Percentiles rank a stretch among this genome's conserved stretches.
Evolutionary conservation across 2,113 vertebrate species (phyloP).

Genomic region (Machaerirhynchus nigripectus): DNA sequence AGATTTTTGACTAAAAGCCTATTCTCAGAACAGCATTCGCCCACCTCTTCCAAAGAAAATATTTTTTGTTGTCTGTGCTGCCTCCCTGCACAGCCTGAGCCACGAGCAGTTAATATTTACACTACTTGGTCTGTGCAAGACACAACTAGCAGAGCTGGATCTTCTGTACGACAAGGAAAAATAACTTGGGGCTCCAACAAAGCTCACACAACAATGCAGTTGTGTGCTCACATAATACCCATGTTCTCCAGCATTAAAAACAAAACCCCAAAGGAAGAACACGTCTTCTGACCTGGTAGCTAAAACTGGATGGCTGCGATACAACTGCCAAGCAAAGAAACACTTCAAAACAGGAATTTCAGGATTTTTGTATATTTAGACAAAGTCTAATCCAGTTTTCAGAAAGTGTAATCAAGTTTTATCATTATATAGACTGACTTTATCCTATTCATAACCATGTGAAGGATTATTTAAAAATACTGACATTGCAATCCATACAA

Average conservation of each 20-base stretch:
- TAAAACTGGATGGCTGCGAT: neutral
- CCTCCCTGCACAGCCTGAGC: neutral
- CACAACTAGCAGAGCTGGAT: neutral
- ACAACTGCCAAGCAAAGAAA: neutral
- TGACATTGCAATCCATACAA: constrained; percentile 42
- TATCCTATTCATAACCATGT: constrained; percentile 17
- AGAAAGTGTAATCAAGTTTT: constrained; percentile 37
- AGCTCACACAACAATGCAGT: neutral
- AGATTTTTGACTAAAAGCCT: neutral
- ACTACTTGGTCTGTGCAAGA: neutral
- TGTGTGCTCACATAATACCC: neutral
- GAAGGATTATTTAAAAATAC: constrained; percentile 43
- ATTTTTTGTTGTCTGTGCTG: neutral
- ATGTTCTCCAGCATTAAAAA: neutral
- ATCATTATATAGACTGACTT: constrained; percentile 32
- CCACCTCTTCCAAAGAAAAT: neutral
- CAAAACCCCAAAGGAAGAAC: neutral
- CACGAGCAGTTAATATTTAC: neutral
- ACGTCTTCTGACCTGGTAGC: neutral
- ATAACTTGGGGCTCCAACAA: neutral
- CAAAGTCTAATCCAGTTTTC: constrained; percentile 29
- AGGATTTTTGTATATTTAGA: constrained; percentile 46
- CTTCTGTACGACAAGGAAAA: neutral
- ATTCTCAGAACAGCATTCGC: neutral
- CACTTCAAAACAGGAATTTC: constrained; percentile 32